phyloP scores from a whole-genome alignment of 2,113 vertebrate genomes.

The Hystrix brachyura region DNA sequence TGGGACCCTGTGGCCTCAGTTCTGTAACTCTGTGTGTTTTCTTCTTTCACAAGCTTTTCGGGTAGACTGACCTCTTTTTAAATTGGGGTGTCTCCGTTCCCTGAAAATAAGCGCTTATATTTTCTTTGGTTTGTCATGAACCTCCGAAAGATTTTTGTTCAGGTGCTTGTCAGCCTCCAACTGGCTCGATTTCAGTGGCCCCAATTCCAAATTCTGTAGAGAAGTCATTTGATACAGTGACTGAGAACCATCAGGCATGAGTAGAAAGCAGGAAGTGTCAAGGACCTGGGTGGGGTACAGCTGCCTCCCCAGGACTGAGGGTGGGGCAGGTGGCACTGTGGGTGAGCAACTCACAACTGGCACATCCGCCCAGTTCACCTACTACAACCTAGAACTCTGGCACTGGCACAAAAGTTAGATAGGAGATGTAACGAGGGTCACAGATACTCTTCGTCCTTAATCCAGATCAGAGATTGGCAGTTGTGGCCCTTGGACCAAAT shows the following conservation, averaged over 20 bases:
- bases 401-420: not conserved
- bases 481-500: not conserved
- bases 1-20: not conserved
- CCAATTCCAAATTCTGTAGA: not conserved
- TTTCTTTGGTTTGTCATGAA: not conserved
- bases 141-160: not conserved
- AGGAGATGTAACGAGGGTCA: not conserved
- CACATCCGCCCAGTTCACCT: not conserved
- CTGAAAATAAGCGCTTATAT: not conserved
- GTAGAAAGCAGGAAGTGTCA: not conserved
- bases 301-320: not conserved
- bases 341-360: not conserved
- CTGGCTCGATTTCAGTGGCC: not conserved
- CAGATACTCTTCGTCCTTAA: not conserved
- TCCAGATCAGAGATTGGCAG: not conserved
- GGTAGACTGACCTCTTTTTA: not conserved
- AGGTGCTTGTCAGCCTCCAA: not conserved
- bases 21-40: not conserved
- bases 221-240: not conserved
- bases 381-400: not conserved
- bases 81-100: not conserved
- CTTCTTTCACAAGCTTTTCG: conserved; percentile 8
- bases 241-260: not conserved
- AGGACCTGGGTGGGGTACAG: not conserved
- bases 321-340: no score